Evolutionary conservation across 2,113 vertebrate genomes (phyloP), one percentile per base, ranked within the genome.

Genomic region (Calyptomena viridis): DNA sequence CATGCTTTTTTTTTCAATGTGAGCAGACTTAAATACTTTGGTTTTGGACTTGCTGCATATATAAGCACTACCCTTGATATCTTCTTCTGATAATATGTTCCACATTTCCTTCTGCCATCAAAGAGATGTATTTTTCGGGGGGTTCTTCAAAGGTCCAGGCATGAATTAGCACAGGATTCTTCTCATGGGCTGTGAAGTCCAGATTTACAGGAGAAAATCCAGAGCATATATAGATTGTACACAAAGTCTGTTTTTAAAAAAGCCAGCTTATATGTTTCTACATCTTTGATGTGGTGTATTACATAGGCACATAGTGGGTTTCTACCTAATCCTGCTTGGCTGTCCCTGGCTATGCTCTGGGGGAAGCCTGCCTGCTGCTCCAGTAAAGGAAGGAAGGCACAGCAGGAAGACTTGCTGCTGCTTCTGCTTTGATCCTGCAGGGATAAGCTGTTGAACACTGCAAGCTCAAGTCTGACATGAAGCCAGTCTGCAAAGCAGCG

Each of bases 271-370:
- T 8, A 33, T 0, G 1, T 68, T 56, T 40, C 59, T 71, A 23
- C 46, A 11, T 66, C 46, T 44, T 68, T 64, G 46, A 46, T 37
- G 76, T 25, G 21, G 12, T 25, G 16, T 18, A 2, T 80, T 52
- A 39, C 1, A 0, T 16, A 30, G 52, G n/a, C 23, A 33, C 12
- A 1, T 8, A 7, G 49, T 16, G 44, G 1, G 2, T 39, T 69
- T 69, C 39, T 42, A 0, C 28, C 73, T 81, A 11, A 59, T 56
- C 21, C 2, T 37, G 28, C 25, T n/a, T 49, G 46, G 14, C 28
- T 55, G 44, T 84, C 53, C 30, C 24, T 67, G 37, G n/a, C 27
- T 60, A 1, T 7, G 30, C 60, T 73, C 73, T 81, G 90, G 64
- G 53, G 35, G 78, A 82, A 59, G 33, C 60, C 59, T 78, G 24